Evolutionary conservation across 2,888 invertebrate genomes (phyloP), one percentile per base, ranked within the genome.

Genomic region (Philaethria dido): DNA sequence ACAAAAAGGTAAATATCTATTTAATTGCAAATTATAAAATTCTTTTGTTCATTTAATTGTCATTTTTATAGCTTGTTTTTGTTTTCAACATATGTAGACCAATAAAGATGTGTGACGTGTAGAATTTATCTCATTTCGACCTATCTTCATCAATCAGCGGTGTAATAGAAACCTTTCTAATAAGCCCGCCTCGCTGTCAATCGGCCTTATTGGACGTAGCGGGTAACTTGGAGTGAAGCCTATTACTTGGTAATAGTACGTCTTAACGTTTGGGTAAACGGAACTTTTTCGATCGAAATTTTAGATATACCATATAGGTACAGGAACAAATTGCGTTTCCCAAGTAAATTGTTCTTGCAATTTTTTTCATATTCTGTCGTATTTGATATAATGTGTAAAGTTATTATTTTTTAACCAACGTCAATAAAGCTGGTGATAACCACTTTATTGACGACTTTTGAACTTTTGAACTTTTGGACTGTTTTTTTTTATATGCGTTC

Each of bases 111-210:
- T 50, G 20, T 47, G 44, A 57, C 20, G 57, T 42, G 2, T 9
- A 22, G 44, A 65, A 60, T 45, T 55, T 61, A 64, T 54, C 39
- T 69, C 63, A 65, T 67, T 64, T 54, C 61, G 47, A 25, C 64
- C 68, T 5, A 50, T 65, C 39, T 67, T 70, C 64, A 72, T 73
- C 73, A 72, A 73, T 72, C 69, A 70, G 64, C 45, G 14, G 42
- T 65, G 72, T 71, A 71, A 72, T 72, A 69, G 72, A 69, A 69
- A 64, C 72, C 62, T 57, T 44, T 68, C 70, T 66, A 70, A 70
- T 70, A 68, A 68, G 67, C 65, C 71, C 69, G 68, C 61, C 71
- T 64, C 69, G 59, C 66, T 66, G 70, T 73, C 73, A 72, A 69
- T 63, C 73, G 68, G 29, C 54, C 69, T 73, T 70, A 73, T 72